Percentiles rank a stretch among this genome's conserved stretches.
Evolutionary conservation across 2,797 vertebrate genomes (phyloP).

Genomic region (Poecilia gillii): DNA sequence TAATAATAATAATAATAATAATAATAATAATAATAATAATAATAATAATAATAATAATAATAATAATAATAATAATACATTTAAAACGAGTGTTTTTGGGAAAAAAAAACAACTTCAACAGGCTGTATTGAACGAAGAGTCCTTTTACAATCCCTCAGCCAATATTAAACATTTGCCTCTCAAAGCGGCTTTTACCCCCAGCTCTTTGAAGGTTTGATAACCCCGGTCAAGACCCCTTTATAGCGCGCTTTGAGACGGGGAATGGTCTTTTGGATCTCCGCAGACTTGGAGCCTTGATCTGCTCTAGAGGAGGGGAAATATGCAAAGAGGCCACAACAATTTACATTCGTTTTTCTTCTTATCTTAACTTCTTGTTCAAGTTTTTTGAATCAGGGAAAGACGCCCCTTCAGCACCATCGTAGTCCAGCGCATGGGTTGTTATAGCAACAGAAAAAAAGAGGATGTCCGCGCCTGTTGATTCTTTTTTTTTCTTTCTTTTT

Average conservation of each 20-base stretch:
- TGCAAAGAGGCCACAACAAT: conserved; percentile 45
- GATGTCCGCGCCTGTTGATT: conserved; percentile 70
- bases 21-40: conserved; percentile 9
- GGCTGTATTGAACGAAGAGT: neutral
- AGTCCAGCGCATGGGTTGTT: conserved; percentile 68
- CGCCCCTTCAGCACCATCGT: conserved; percentile 58
- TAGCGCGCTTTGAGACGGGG: conserved; percentile 59
- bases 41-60: conserved; percentile 20
- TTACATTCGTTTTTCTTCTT: conserved; percentile 1
- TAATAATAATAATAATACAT: conserved; percentile 22
- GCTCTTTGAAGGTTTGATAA: conserved; percentile 73
- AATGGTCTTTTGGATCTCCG: conserved; percentile 74
- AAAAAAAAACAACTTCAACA: neutral
- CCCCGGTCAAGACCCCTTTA: conserved; percentile 71
- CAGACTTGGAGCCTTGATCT: conserved; percentile 72
- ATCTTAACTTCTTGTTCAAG: conserved; percentile 32
- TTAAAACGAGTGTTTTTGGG: neutral
- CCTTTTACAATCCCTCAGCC: conserved; percentile 29
- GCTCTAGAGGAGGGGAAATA: conserved; percentile 33
- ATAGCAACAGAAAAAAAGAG: conserved; percentile 73
- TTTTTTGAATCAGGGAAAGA: conserved; percentile 54
- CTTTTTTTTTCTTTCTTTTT: conserved; percentile 26
- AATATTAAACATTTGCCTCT: conserved; percentile 79
- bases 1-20: conserved; percentile 17
- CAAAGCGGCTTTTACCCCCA: conserved; percentile 60